Evolutionary conservation across 2,113 vertebrate genomes (phyloP).

Genomic region (Leptocoma aspasia): DNA sequence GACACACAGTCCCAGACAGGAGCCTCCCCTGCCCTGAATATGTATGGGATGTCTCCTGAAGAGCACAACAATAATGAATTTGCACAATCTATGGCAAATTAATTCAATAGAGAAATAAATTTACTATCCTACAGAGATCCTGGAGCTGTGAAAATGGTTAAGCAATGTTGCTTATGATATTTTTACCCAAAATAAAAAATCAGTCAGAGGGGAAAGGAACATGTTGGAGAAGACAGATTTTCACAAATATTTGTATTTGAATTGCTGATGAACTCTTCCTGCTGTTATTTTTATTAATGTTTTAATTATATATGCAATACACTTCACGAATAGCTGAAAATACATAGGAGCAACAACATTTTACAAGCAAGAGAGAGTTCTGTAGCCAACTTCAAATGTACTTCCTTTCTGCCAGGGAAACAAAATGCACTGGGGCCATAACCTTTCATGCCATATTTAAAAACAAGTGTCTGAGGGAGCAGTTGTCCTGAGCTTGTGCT

Average conservation of each 20-base stretch:
- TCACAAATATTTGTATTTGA: conserved; percentile 64
- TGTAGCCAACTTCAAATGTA: background rate
- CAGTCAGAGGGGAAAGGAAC: conserved; percentile 16
- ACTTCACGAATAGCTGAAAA: conserved; percentile 37
- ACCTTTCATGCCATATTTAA: background rate
- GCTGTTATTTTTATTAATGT: conserved; percentile 67
- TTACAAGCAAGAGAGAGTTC: conserved; percentile 10
- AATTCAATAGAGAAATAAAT: conserved; percentile 35
- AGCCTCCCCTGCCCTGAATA: background rate
- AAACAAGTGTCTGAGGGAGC: background rate
- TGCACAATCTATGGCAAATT: background rate
- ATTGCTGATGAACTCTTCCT: conserved; percentile 66
- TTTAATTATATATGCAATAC: conserved; percentile 61
- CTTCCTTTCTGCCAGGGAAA: conserved; percentile 13
- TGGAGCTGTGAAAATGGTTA: background rate
- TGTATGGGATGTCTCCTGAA: background rate
- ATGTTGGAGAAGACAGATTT: conserved; percentile 61
- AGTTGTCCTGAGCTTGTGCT: background rate
- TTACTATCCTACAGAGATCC: conserved; percentile 22
- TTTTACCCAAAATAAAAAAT: background rate
- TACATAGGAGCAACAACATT: background rate
- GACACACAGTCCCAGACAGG: background rate
- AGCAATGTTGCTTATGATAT: background rate
- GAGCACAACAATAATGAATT: background rate
- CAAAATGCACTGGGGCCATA: background rate